Evolutionary conservation across 2,888 invertebrate genomes (phyloP), one percentile per base, ranked within the genome.

Genomic region (Catocala fraxini): DNA sequence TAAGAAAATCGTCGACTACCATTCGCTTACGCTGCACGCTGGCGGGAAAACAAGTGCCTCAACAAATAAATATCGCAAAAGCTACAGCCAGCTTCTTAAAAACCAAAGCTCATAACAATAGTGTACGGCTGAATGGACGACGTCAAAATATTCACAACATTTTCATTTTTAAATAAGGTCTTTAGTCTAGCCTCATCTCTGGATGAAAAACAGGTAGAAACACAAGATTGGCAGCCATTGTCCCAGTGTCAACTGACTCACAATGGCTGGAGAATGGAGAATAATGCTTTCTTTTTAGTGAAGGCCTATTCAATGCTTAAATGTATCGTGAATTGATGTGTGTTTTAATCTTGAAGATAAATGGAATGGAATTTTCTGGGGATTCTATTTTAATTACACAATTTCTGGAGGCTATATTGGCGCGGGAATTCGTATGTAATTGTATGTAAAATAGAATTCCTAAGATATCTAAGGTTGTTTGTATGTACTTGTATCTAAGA

Each of bases 191-290:
- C 10, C 9, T 42, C 49, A 33, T 53, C 52, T 48, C 53, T 47
- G 53, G 35, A 52, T 52, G 52, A 52, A 61, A 61, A 47, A 54
- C 57, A 48, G 59, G 47, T 48, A 56, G 52, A 47, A 43, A 12
- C 42, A 13, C 52, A 41, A 58, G 52, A 56, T 41, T 64, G 54
- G 52, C 59, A 49, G 59, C 48, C 51, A 45, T 59, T 64, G 63
- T 53, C 13, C 39, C 48, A 10, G 43, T 53, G 56, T 56, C 59
- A 47, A 45, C 47, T 9, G 11, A 10, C 15, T 53, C 45, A 64
- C 52, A 64, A 64, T 53, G 39, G 12, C 25, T n/a, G 25, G 35
- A 51, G 51, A 48, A 61, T n/a, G 25, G 35, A 51, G 51, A 48
- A 61, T 41, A 53, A 47, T 9, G 35, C 46, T 56, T 51, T 52